Evolutionary conservation across 2,113 vertebrate genomes (phyloP), one percentile per base, ranked within the genome.

Genomic region (Porphyrio hochstetteri): DNA sequence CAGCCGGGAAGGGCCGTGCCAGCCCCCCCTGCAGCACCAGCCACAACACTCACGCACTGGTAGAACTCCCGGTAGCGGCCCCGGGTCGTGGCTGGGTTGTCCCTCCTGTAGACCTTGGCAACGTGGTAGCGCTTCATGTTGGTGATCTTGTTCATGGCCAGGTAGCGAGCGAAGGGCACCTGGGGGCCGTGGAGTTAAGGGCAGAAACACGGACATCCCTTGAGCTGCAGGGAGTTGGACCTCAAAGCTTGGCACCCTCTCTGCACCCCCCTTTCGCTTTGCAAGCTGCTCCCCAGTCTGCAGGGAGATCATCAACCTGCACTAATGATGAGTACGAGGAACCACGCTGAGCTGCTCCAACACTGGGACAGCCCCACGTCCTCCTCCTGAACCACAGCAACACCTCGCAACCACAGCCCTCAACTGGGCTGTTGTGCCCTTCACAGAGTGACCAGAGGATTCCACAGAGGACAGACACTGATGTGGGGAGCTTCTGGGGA

Each of bases 71-170:
- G 93, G 93, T 99, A 99, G 64, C 99, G 98, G 53, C 99, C 99
- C 1, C 98, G 36, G 27, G 98, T 99, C 80, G 98, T 99, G 86
- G 99, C 99, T 0, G 99, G 99, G 97, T 99, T 99, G 97, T 99
- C 99, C 53, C 99, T 97, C 42, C 99, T 98, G 97, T 99, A 99
- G 7, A 99, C 99, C 97, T 99, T 99, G 11, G 99, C 99, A 0
- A 99, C 97, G 76, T 99, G 99, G 96, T 99, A 99, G 40, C 99
- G 99, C 79, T 99, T 99, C 83, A 99, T 99, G 96, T 99, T 99
- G 85, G 97, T 98, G 91, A 99, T 97, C 96, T 99, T 99, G 97
- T 99, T 99, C 99, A 99, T 99, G 4, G 99, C 99, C 93, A 99
- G 96, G 80, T 99, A 99, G 56, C 99, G 99, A 72, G 99, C 99